These are phyloP conservation scores for Galerucella calmariensis DNA, from an alignment of 2,888 invertebrate genomes.

Conservation along the genomic window DNA sequence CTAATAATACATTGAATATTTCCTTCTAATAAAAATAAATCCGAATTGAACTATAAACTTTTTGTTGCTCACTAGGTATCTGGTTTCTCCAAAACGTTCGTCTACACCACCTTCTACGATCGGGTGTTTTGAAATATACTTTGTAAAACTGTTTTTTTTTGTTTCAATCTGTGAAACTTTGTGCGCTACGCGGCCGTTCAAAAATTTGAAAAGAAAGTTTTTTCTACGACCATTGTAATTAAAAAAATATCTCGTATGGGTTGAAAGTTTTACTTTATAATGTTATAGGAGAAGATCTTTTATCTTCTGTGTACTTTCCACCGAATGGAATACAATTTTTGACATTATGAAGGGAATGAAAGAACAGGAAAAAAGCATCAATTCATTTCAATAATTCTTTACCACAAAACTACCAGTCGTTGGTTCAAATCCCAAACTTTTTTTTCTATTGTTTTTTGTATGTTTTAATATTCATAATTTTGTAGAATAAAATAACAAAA, in stretches of 20 bases:
- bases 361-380: too few relatives aligned
- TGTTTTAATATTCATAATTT: too few relatives aligned
- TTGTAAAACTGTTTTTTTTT: neutral
- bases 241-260: neutral
- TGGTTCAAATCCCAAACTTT: too few relatives aligned
- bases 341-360: too few relatives aligned
- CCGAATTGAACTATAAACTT: slow-evolving; percentile 13
- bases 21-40: neutral
- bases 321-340: too few relatives aligned
- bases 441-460: too few relatives aligned
- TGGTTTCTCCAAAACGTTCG: slow-evolving; percentile 1
- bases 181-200: slow-evolving; percentile 19
- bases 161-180: slow-evolving; percentile 11
- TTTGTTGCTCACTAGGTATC: neutral
- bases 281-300: too few relatives aligned
- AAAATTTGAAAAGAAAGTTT: slow-evolving; percentile 6
- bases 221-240: neutral
- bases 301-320: too few relatives aligned
- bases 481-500: too few relatives aligned
- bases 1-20: neutral
- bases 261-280: too few relatives aligned
- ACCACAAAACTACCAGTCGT: too few relatives aligned
- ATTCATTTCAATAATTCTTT: too few relatives aligned
- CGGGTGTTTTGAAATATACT: neutral
- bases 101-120: slow-evolving; percentile 7